Evolutionary conservation across 1,140 invertebrate species (phyloP), one percentile per base, ranked within the genome.

Genomic region (Megalopta genalis): DNA sequence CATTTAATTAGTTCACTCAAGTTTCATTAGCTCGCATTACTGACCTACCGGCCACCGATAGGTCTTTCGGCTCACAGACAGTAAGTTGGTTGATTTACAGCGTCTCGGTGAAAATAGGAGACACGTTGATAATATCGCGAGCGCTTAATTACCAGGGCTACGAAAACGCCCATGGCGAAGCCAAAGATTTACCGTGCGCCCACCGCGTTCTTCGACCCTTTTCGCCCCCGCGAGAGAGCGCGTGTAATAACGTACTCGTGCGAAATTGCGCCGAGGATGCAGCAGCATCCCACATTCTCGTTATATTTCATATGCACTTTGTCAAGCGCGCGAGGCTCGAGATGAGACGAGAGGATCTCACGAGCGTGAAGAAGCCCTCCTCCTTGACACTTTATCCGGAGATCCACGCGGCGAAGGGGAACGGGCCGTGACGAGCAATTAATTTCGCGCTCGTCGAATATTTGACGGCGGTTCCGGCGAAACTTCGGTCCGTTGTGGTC

Each of bases 381-480:
- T 77, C 59, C 77, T 68, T 52, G 73, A 69, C 77, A 85, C 78
- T 84, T 84, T 77, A 60, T 62, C 62, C 77, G 16, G 0, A 25
- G 39, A 25, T 27, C 60, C 59, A 18, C 9, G 65, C 39, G 71
- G 72, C 57, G 46, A 84, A 85, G 70, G 59, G 64, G 25, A 72
- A 62, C 52, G 52, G 82, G n/a, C 54, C 82, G 82, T 85, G 82
- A 85, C 82, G 82, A 85, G 83, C 73, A 85, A 85, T 85, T 85
- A 85, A 85, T 85, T 84, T 46, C 57, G 37, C 18, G 59, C 59
- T 67, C 73, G 78, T 84, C 69, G 69, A 84, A 84, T 66, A 25
- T 84, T 77, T 52, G 60, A 78, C 65, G 66, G n/a, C 46, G 21
- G 57, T 39, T 60, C 21, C 49, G 57, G 16, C 57, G 49, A 77